Conservation (phyloP, 2,113 vertebrate species). For the Eptesicus fuscus region DNA sequence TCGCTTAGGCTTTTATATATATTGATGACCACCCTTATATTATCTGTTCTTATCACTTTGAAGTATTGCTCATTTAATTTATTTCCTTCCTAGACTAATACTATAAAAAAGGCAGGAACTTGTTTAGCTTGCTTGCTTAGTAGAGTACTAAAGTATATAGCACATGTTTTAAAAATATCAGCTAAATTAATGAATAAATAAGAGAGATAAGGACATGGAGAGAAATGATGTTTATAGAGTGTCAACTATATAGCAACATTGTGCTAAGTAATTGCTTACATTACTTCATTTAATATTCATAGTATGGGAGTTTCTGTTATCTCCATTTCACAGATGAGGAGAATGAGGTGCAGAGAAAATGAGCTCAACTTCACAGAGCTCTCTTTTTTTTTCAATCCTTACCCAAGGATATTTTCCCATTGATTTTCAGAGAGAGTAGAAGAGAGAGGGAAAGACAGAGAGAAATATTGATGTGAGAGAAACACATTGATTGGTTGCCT, state of each 20-base stretch:
- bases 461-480: too few relatives aligned
- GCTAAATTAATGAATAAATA: neutral
- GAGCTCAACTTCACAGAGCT: neutral
- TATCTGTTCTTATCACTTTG: neutral
- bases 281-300: neutral
- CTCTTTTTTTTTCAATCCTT: too few relatives aligned
- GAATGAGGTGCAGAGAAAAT: neutral
- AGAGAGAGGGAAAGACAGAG: too few relatives aligned
- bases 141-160: neutral
- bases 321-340: constrained; percentile 3
- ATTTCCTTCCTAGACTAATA: neutral
- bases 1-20: too few relatives aligned
- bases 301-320: neutral
- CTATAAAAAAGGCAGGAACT: neutral
- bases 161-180: neutral
- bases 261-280: neutral
- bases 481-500: too few relatives aligned
- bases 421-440: too few relatives aligned
- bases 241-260: neutral
- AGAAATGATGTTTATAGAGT: neutral
- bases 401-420: too few relatives aligned
- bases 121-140: neutral
- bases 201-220: neutral
- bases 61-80: neutral
- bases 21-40: neutral